Evolutionary conservation across 2,888 invertebrate species (phyloP).

Genomic region (Odontocerum albicorne): DNA sequence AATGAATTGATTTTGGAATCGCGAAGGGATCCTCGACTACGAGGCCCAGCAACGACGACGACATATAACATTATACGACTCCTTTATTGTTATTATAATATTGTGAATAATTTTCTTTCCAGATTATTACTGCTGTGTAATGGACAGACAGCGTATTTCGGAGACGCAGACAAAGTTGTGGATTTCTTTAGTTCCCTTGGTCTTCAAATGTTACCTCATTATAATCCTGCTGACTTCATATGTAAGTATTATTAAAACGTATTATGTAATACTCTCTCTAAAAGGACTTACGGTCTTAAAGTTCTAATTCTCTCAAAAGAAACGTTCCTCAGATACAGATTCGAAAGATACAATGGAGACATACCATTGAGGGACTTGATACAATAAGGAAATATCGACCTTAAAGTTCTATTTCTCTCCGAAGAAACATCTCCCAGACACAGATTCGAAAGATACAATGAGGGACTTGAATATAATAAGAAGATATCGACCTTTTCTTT

Average conservation of each 20-base stretch:
- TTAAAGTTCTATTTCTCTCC: too few relatives aligned
- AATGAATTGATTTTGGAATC: too few relatives aligned
- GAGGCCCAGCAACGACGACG: too few relatives aligned
- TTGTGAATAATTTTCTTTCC: conserved; percentile 5
- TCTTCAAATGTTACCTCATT: conserved; percentile 71
- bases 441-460: not conserved
- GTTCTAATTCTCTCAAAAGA: not conserved
- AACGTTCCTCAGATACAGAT: too few relatives aligned
- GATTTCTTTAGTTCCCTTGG: conserved; percentile 72
- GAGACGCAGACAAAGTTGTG: conserved; percentile 69
- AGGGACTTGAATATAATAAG: not conserved
- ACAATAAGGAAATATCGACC: too few relatives aligned
- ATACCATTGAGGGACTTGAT: not conserved
- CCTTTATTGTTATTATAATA: too few relatives aligned
- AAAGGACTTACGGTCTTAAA: too few relatives aligned
- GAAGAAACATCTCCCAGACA: not conserved
- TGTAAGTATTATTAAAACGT: conserved; percentile 55
- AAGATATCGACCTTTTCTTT: too few relatives aligned
- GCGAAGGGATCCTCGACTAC: too few relatives aligned
- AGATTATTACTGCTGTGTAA: conserved; percentile 67
- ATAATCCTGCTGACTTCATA: conserved; percentile 84
- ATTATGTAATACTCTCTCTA: not conserved
- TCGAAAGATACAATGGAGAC: too few relatives aligned
- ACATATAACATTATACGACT: too few relatives aligned
- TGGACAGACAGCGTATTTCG: conserved; percentile 77